phyloP scores from a whole-genome alignment of 2,888 invertebrate genomes.

The Cryptosula pallasiana region DNA sequence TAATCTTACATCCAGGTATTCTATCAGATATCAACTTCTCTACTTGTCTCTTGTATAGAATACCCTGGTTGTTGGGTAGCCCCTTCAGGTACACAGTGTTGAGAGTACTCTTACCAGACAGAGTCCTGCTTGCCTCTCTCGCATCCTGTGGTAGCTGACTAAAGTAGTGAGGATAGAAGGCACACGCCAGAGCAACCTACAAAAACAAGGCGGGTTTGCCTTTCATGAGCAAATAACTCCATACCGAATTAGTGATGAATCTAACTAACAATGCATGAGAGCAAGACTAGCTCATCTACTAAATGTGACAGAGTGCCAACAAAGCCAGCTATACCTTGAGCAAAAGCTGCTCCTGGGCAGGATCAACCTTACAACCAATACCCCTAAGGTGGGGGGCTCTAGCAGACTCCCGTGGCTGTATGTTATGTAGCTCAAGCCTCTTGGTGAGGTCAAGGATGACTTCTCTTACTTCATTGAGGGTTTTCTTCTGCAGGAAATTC shows the following conservation, averaged over 20 bases:
- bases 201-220: no score
- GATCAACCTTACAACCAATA: background rate
- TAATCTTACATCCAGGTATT: constrained; percentile 27
- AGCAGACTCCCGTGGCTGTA: background rate
- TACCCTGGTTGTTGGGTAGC: constrained; percentile 47
- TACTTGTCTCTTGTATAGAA: constrained; percentile 45
- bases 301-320: no score
- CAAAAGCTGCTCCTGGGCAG: constrained; percentile 1
- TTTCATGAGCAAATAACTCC: no score
- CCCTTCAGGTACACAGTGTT: constrained; percentile 64
- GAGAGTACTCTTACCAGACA: constrained; percentile 71
- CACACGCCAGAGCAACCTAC: constrained; percentile 73
- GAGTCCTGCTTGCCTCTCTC: constrained; percentile 62
- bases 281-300: no score
- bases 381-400: background rate
- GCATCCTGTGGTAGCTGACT: constrained; percentile 63
- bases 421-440: constrained; percentile 10
- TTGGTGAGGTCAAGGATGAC: background rate
- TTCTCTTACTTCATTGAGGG: constrained; percentile 62
- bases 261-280: no score
- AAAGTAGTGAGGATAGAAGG: constrained; percentile 91
- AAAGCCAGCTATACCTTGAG: constrained; percentile 10
- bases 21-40: constrained; percentile 42
- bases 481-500: constrained; percentile 33
- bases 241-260: no score